Base-by-base conservation (phyloP, 2,797 vertebrate genomes). In the Coregonus suidteri region DNA sequence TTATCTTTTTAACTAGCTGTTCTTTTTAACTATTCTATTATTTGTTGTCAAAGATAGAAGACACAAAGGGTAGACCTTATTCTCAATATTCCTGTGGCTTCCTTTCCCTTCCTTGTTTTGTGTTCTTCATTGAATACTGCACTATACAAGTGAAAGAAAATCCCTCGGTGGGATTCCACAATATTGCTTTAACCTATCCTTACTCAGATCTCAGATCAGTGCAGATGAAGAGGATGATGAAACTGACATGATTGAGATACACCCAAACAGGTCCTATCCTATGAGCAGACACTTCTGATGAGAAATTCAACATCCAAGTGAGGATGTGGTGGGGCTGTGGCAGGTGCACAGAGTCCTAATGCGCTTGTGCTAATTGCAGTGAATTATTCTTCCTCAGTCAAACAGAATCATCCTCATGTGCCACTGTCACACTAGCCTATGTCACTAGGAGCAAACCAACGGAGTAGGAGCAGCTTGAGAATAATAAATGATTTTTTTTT, bases 291-390 rank as follows among this genome's bases (percentile, higher is more conserved):
- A 14, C 72, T 66, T 31, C 66, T 59, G 51, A 7, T 0, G 37
- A 66, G 73, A 80, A 80, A 89, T 88, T 70, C 88, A 65, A 59
- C 88, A 85, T 76, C 54, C 20, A 73, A 20, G 82, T 86, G 89
- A 77, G 67, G 85, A 47, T 65, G 75, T 34, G 65, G 31, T 67
- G 3, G 31, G 13, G 64, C 30, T 11, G 11, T 34, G 25, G 7
- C 41, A 47, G 41, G 41, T 47, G 7, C 41, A 47, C 41, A 47
- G 7, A 9, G 41, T 47, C 41, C 41, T 47, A 47, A 47, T 9
- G 7, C 2, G 9, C 7, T 11, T 47, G 51, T 71, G 89, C 70
- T 73, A 89, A 85, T 72, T 83, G 71, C 53, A 78, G 20, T 41
- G 68, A 41, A 20, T 62, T 15, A 56, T 67, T 54, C 53, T 59